Evolutionary conservation across 2,797 vertebrate genomes (phyloP), one percentile per base, ranked within the genome.

Genomic region (Spea hammondii): DNA sequence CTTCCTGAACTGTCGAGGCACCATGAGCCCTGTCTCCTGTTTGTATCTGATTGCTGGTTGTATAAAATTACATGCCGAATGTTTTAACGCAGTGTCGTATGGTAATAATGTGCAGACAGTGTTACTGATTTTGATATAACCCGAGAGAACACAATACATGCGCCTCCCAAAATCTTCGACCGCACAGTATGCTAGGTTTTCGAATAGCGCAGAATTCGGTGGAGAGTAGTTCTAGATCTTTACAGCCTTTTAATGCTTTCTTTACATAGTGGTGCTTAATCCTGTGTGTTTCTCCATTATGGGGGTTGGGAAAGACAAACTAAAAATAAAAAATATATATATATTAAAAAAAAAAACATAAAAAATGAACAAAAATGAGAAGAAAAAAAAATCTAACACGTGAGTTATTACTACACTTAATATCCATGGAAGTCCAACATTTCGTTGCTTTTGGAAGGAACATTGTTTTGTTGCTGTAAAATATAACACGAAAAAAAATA

Each of bases 191-290:
- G 86, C 86, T 84, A 83, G 68, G 84, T 88, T 87, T 32, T 87
- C 85, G 85, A 86, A 84, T 88, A 85, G 83, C 82, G 85, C 4
- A 83, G 88, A 85, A 83, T 86, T 88, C 55, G 13, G 80, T 89
- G 89, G 85, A 88, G 85, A 89, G 77, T 82, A 87, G 86, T 88
- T 86, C 84, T 90, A 88, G 84, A 45, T 86, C 87, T 85, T 88
- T 89, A 84, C 86, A 87, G 85, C 86, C 88, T 91, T 91, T 73
- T 74, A 65, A 68, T 89, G 87, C 87, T 89, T 89, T 86, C 88
- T 84, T 87, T 85, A 89, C 84, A 89, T 87, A 85, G 87, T 88
- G 91, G 91, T 93, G 91, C 91, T 93, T 88, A 89, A 79, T 84
- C 84, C 74, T 79, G 45, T 85, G 86, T 87, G 83, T 85, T 86